Evolutionary conservation across 2,797 vertebrate genomes (phyloP), one percentile per base, ranked within the genome.

Genomic region (Sebastes kiyomatsui): DNA sequence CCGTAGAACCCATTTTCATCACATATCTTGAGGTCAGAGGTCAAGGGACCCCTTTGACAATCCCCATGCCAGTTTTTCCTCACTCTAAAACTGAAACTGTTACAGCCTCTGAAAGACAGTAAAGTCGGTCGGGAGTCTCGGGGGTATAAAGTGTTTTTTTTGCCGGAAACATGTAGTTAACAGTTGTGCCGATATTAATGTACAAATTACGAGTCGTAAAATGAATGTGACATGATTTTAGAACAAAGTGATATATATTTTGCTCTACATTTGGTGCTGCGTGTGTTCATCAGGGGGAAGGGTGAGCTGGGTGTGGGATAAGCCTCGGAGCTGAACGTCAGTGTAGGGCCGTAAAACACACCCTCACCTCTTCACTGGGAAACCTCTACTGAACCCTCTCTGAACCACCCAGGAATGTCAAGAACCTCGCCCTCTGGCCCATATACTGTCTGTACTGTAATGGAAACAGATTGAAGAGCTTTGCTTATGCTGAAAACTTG

Each of bases 321-420:
- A 64, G 82, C 85, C 83, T 67, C 14, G 0, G 72, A 85, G 85
- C 69, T 79, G 73, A 72, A 69, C 64, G 13, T 77, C 80, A 42
- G 52, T 25, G 54, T 70, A 27, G 75, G 64, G 80, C 88, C 71
- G 60, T 88, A 88, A 91, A 93, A 86, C 91, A 87, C 83, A 68
- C 85, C 90, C 80, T 91, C 83, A 82, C 78, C 80, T 90, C 75
- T 78, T 38, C 61, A 33, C 27, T 10, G 59, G 38, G 59, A 87
- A 86, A 84, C 75, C 71, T 85, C 65, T 49, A 11, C 67, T 87
- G 82, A 94, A 93, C 89, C 82, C 28, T 87, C 30, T 67, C 71
- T 92, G 93, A 92, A 88, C 78, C 80, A 85, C 23, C 66, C 23
- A 87, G 83, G 86, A 90, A 90, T 93, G 77, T 83, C 18, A 86